Conservation (phyloP, 1,140 invertebrate genomes). For the Drosophila nannoptera region DNA sequence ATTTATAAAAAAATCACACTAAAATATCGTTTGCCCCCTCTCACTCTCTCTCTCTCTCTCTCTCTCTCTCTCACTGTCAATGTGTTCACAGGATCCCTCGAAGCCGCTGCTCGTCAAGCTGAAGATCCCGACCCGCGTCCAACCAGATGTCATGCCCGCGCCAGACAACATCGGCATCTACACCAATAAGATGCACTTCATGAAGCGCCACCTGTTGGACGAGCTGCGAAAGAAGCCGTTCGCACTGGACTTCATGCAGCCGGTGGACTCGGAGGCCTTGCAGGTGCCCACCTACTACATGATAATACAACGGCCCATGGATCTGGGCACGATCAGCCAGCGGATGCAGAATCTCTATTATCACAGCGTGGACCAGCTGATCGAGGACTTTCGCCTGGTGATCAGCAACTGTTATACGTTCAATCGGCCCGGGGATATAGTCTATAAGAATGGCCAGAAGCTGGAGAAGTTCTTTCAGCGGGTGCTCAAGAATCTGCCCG, state of each 20-base stretch:
- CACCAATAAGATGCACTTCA: constrained; percentile 19
- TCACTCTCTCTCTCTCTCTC: too few relatives aligned
- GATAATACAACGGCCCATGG: constrained; percentile 11
- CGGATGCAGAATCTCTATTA: constrained; percentile 20
- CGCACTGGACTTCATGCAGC: neutral
- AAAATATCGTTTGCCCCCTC: too few relatives aligned
- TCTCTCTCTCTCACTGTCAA: too few relatives aligned
- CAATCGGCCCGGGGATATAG: neutral
- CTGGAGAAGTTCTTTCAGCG: neutral
- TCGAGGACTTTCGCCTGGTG: constrained; percentile 1
- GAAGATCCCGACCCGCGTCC: neutral
- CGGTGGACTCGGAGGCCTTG: neutral
- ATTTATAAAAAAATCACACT: too few relatives aligned
- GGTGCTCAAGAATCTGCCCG: neutral
- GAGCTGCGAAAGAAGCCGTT: neutral
- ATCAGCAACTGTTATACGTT: constrained; percentile 9
- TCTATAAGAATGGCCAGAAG: neutral
- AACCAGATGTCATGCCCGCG: constrained; percentile 4
- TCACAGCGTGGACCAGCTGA: constrained; percentile 9
- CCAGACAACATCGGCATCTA: neutral
- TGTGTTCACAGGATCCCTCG: neutral
- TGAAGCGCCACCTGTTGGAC: neutral
- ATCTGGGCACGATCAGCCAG: constrained; percentile 6
- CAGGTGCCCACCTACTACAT: constrained; percentile 21
- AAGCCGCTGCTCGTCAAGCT: neutral